Evolutionary conservation across 2,888 invertebrate species (phyloP), one percentile per base, ranked within the genome.

Genomic region (Pseudoips prasinana): DNA sequence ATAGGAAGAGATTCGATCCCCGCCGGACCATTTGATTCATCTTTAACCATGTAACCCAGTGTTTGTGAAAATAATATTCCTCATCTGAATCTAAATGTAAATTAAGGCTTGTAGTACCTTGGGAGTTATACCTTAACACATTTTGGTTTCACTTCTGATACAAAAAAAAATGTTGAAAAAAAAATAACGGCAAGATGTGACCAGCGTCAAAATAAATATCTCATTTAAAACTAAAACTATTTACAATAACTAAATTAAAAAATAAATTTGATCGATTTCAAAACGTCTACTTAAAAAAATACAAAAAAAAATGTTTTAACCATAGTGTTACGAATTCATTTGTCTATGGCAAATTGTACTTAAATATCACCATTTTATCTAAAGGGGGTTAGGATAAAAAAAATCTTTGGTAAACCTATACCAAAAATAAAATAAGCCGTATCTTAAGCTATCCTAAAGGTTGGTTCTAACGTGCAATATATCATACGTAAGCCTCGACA

Each of bases 341-440:
- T 48, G 47, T 60, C 61, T 69, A 72, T 73, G 75, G 73, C 52
- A 58, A 43, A 77, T 78, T 78, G 78, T 78, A 78, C 78, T 78
- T 77, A 62, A 47, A 53, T 73, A 76, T 77, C 76, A 75, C 74
- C 54, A 50, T 64, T 58, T 43, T 46, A 53, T 36, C 56, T 46
- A 57, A 55, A 62, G 35, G 23, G 25, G 18, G n/a, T 29, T 37
- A 47, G 37, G 32, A 44, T 35, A 47, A 44, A 65, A 56, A 57
- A 57, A 48, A 46, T 76, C 75, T 76, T 76, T 76, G 76, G 76
- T 61, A 64, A 64, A 47, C 52, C 45, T 57, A 60, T 57, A 57
- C 56, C 56, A 57, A 63, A 18, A 62, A 59, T 49, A 54, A 50
- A 47, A 46, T 51, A 65, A 53, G 50, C 43, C 47, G 35, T 55